Base-by-base conservation (phyloP, 2,888 invertebrate species). In the Melanargia galathea region DNA sequence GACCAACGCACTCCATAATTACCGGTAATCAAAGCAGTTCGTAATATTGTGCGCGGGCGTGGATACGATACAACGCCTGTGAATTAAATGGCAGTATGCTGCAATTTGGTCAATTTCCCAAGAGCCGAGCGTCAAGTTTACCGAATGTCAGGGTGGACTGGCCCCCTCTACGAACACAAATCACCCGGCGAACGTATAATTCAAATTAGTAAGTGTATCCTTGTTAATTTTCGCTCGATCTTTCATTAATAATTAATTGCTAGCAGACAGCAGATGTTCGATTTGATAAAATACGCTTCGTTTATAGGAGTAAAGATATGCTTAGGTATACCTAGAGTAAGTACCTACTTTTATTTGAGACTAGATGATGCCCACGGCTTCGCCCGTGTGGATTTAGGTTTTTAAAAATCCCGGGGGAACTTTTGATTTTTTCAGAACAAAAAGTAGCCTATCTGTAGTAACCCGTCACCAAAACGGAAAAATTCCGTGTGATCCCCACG, bases 61-160 rank as follows among this genome's bases (percentile, higher is more conserved):
- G 61, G 51, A 45, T 59, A 59, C 60, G 65, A 66, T 59, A 60
- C 68, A 59, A 52, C 60, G 64, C 40, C 55, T 54, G 62, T 60
- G 40, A 24, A 60, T 55, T 61, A 60, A 65, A 30, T 61, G 56
- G 63, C 22, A 18, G 24, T 66, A 64, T 66, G 64, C 49, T 49
- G 60, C 52, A 64, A 66, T 65, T 73, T 74, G 64, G 70, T 69
- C 63, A 65, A 74, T 71, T 72, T 77, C 69, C 71, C 70, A 70
- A 71, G 61, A 65, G 71, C 70, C 72, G 71, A 72, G 67, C 74
- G 73, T 75, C 74, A 74, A 77, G 73, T 77, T 77, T 74, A 75
- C 65, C 77, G 82, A 84, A 86, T 87, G 86, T 87, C 86, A 86
- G 79, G 87, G 86, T 75, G 73, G 78, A 82, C 84, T 65, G 67